Evolutionary conservation across 2,113 vertebrate species (phyloP).

Genomic region (Gavia stellata): DNA sequence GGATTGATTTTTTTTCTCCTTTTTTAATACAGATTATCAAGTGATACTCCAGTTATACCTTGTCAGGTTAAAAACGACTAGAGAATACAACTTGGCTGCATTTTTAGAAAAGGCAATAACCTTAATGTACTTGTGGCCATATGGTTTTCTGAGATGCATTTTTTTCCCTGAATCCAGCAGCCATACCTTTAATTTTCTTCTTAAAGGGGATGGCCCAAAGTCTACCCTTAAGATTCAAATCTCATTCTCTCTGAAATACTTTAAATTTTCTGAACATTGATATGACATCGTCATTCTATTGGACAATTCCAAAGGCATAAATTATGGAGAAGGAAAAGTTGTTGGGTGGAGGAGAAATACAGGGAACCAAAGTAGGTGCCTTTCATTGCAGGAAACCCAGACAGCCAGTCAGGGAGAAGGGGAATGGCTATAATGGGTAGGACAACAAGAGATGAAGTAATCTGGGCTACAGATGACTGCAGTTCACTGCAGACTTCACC

Average conservation of each 20-base stretch:
- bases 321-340: background rate
- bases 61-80: background rate
- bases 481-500: background rate
- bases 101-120: background rate
- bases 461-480: background rate
- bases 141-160: background rate
- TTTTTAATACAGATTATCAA: background rate
- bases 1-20: background rate
- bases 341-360: background rate
- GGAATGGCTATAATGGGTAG: background rate
- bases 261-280: background rate
- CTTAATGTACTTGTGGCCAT: background rate
- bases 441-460: background rate
- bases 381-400: background rate
- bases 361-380: background rate
- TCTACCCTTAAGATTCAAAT: background rate
- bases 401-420: background rate
- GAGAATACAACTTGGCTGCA: background rate
- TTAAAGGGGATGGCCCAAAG: background rate
- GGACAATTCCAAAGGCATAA: background rate
- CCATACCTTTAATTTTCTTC: background rate
- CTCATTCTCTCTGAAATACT: background rate
- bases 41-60: background rate
- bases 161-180: background rate
- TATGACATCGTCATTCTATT: background rate